Base-by-base conservation (phyloP, 2,888 invertebrate species). In the Cephus pygmeus region DNA sequence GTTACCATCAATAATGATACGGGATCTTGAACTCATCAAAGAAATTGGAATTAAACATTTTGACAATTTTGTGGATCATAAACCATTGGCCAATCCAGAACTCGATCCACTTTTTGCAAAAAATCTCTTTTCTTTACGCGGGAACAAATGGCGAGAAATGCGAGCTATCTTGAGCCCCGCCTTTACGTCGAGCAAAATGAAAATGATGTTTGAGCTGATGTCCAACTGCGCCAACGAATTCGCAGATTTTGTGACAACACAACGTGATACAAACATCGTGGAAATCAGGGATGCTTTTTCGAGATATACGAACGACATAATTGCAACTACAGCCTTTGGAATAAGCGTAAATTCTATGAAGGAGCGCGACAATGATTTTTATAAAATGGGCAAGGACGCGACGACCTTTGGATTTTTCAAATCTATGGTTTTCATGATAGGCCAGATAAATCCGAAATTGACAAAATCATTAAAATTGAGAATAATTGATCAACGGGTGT, bases 181-280 rank as follows among this genome's bases (percentile, higher is more conserved):
- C 0, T 94, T 94, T 87, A 94, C 94, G 0, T 90, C 93, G 11
- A 93, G 93, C 76, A 94, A 94, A 87, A 93, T 94, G 93, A 92
- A 92, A 69, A 83, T 87, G 3, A 93, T 94, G 93, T 90, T 93
- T 85, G 92, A 92, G 0, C 89, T 93, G 77, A 93, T 94, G 83
- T 81, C 83, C 0, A 88, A 88, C 9, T 90, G 89, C 75, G 90
- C 89, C 1, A 80, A 75, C 34, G 87, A 86, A 34, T 90, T 91
- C 76, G 80, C 86, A 1, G 78, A 87, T 4, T 85, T 85, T 75
- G 81, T 91, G 11, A 33, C 77, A 3, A 79, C 85, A 1, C 69
- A 82, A 4, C 75, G 83, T 1, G 80, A 83, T 1, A 36, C 82
- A 0, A 77, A 77, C 12, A 76, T 73, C 12, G 78, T 89, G 1